A percentile compares a stretch with the other conserved stretches of the same genome.
Conservation (phyloP, 1,140 invertebrate genomes). For the Temnothorax longispinosus region DNA sequence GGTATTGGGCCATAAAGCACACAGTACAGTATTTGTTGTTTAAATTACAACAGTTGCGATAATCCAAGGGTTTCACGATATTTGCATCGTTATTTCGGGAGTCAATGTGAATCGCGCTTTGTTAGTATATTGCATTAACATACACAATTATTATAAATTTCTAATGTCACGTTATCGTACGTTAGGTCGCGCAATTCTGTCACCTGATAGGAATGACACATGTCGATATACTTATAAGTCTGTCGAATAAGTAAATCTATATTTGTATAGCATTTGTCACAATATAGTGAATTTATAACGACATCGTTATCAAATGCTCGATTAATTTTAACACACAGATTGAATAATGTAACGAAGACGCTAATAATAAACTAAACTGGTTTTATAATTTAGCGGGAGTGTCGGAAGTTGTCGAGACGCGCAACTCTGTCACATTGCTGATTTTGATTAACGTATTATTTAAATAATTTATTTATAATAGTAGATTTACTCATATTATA, state of each 20-base stretch:
- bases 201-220: slow-evolving; percentile 57
- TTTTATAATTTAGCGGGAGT: background rate
- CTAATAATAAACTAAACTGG: background rate
- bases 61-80: slow-evolving; percentile 28
- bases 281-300: background rate
- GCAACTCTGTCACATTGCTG: background rate
- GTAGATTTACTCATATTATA: background rate
- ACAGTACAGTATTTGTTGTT: background rate
- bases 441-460: slow-evolving; percentile 16
- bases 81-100: slow-evolving; percentile 40
- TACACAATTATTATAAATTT: slow-evolving; percentile 61
- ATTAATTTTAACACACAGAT: background rate
- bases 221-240: background rate
- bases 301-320: background rate
- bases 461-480: background rate
- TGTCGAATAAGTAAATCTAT: slow-evolving; percentile 47
- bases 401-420: background rate
- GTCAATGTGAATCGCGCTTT: slow-evolving; percentile 21
- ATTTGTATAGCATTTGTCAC: background rate
- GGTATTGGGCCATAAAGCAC: background rate
- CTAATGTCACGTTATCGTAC: slow-evolving; percentile 68
- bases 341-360: slow-evolving; percentile 1
- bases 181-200: slow-evolving; percentile 62
- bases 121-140: slow-evolving; percentile 53
- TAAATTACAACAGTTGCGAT: background rate